Evolutionary conservation across 35 echinoderm and acorn worm genomes (phyloP), one percentile per base, ranked within the genome.

Genomic region (Apostichopus japonicus): DNA sequence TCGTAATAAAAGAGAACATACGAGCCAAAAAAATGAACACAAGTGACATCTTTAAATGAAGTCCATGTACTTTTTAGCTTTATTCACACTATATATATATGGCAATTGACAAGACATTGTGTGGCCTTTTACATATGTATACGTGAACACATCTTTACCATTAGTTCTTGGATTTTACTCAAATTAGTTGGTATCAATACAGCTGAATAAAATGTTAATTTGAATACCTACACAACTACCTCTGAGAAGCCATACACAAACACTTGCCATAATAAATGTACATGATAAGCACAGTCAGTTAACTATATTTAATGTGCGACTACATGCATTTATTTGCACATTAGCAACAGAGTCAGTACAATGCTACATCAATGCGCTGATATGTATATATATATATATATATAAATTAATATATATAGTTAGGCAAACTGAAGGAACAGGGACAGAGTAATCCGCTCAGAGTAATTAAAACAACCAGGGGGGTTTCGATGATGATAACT

Each of bases 51-150:
- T 75, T 75, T 67, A 6, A 75, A 21, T 75, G 6, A 75, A 75
- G 54, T 84, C 81, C 81, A 84, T 84, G 81, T 84, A 84, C 81
- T 84, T 84, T 83, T 84, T 24, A 44, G 53, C 55, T 84, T 84
- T 84, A 84, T 84, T 84, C 81, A 84, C 81, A 84, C 81, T 84
- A 84, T 84, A 84, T 84, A 84, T 84, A 84, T 84, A 84, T 84
- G 81, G 81, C 81, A 84, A 84, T 84, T 84, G 81, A 84, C 81
- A 84, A 84, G 81, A 84, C 81, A 84, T n/a, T 84, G 81, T 84
- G 81, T 84, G 81, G 81, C 81, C 81, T 84, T 84, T 84, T 84
- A 84, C 24, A 84, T 84, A 84, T 84, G 81, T 84, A 84, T 84
- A 84, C 56, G 54, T 84, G 56, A 80, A 84, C 81, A 84, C 81